Evolutionary conservation across 2,113 vertebrate genomes (phyloP).

Genomic region (Corythornis cristatus): DNA sequence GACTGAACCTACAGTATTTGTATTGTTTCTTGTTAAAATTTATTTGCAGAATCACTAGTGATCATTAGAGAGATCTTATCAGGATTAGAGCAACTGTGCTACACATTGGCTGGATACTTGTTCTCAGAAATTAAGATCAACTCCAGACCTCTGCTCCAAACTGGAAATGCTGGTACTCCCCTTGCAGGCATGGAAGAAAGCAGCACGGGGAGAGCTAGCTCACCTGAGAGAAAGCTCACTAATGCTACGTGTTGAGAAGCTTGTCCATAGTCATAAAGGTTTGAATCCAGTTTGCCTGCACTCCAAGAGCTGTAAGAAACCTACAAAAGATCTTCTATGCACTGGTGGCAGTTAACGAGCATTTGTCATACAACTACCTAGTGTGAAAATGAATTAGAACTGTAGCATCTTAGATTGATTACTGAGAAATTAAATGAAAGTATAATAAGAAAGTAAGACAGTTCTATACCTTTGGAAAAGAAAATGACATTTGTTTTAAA

Average conservation of each 20-base stretch:
- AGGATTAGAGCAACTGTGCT: background rate
- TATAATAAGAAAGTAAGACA: background rate
- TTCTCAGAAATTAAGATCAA: background rate
- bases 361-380: background rate
- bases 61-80: background rate
- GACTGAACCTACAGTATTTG: background rate
- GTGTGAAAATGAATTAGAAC: background rate
- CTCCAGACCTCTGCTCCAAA: background rate
- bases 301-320: background rate
- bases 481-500: background rate
- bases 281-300: background rate
- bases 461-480: background rate
- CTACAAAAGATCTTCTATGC: background rate
- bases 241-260: background rate
- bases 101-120: background rate
- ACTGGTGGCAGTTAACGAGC: background rate
- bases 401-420: background rate
- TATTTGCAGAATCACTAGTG: background rate
- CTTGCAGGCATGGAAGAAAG: background rate
- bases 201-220: background rate
- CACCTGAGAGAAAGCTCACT: background rate
- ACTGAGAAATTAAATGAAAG: background rate
- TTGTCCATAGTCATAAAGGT: background rate
- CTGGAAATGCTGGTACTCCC: background rate
- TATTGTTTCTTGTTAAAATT: background rate